Percentiles rank a stretch among this genome's conserved stretches.
phyloP scores from a whole-genome alignment of 2,888 invertebrate genomes.

The Pyralis farinalis region DNA sequence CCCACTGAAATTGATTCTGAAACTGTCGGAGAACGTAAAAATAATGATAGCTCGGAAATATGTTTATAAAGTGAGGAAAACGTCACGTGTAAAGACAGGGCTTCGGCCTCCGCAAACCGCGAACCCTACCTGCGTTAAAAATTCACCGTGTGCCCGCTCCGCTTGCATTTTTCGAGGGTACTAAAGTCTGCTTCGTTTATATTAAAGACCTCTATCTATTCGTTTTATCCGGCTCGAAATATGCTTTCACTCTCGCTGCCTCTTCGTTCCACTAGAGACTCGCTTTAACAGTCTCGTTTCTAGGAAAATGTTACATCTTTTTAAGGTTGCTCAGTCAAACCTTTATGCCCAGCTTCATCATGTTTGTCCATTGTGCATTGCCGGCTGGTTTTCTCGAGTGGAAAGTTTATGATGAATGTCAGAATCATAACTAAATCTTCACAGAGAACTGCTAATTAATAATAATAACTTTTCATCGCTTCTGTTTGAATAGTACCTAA shows the following conservation, averaged over 20 bases:
- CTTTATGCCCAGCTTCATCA: no score
- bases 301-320: no score
- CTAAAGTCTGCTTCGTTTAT: slow-evolving; percentile 79
- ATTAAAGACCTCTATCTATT: slow-evolving; percentile 81
- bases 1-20: not conserved
- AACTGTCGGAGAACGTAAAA: not conserved
- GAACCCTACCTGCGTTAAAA: slow-evolving; percentile 57
- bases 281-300: not conserved
- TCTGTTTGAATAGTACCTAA: no score
- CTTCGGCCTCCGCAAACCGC: slow-evolving; percentile 20
- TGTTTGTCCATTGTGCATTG: no score
- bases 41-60: not conserved
- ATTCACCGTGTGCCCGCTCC: slow-evolving; percentile 66
- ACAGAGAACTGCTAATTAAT: no score
- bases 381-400: no score
- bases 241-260: slow-evolving; percentile 68
- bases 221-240: slow-evolving; percentile 75
- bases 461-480: no score
- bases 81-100: slow-evolving; percentile 3
- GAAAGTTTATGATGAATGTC: no score
- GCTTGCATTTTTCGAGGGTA: slow-evolving; percentile 77
- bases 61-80: not conserved
- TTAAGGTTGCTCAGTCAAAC: no score
- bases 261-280: slow-evolving; percentile 40
- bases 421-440: no score